Evolutionary conservation across 2,888 invertebrate species (phyloP).

Genomic region (Sphinx pinastri): DNA sequence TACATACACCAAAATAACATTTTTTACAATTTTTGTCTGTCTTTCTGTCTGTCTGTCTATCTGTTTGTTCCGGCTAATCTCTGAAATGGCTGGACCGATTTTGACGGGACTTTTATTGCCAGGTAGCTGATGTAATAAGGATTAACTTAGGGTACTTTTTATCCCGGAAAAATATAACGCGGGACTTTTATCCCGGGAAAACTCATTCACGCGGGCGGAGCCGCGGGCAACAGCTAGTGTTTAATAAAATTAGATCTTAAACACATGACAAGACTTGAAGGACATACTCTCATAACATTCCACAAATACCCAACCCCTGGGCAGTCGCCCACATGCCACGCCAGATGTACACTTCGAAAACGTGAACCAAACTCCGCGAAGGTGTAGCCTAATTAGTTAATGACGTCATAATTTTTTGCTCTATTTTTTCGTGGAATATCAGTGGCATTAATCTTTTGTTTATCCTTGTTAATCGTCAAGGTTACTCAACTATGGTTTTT

Average conservation of each 20-base stretch:
- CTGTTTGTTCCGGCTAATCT: too few species aligned
- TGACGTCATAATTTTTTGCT: slow-evolving; percentile 29
- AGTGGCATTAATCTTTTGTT: slow-evolving; percentile 23
- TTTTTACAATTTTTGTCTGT: too few species aligned
- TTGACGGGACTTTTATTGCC: too few species aligned
- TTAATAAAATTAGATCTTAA: not conserved
- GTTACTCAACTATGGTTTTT: not conserved
- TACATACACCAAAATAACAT: too few species aligned
- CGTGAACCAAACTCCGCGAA: slow-evolving; percentile 23
- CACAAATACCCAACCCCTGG: not conserved
- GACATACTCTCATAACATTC: slow-evolving; percentile 1
- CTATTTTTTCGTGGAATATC: not conserved
- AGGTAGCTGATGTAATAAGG: too few species aligned
- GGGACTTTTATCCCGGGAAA: too few species aligned
- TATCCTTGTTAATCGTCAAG: slow-evolving; percentile 10
- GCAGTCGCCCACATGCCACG: slow-evolving; percentile 11
- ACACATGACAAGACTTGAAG: not conserved
- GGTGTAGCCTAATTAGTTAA: slow-evolving; percentile 28
- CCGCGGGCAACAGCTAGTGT: too few species aligned
- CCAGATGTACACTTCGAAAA: slow-evolving; percentile 22
- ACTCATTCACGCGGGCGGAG: too few species aligned
- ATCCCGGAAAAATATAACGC: too few species aligned
- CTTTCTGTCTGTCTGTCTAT: too few species aligned
- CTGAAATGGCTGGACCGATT: too few species aligned
- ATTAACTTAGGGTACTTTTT: too few species aligned